Conservation (phyloP, 1,140 invertebrate species). For the Apis florea region DNA sequence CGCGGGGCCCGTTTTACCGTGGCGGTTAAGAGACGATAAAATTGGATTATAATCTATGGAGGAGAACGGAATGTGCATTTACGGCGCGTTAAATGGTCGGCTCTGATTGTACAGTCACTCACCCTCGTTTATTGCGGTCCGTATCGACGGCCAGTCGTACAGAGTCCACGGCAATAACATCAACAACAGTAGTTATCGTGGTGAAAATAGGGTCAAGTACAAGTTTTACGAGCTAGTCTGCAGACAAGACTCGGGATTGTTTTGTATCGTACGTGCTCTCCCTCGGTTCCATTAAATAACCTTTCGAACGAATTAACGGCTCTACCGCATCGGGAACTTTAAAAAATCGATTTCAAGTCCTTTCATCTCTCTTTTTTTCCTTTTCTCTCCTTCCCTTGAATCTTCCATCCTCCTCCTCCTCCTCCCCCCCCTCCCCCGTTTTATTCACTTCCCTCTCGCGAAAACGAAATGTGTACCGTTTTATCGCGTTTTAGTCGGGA, state of each 20-base stretch:
- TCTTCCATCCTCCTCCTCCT: background rate
- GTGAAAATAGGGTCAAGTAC: slow-evolving; percentile 50
- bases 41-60: slow-evolving; percentile 44
- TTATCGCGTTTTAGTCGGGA: slow-evolving; percentile 5
- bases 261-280: background rate
- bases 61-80: slow-evolving; percentile 29
- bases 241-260: background rate
- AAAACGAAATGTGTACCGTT: background rate
- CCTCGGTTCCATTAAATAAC: background rate
- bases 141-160: slow-evolving; percentile 25
- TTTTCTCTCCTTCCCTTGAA: no score
- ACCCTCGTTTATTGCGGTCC: slow-evolving; percentile 42
- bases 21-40: slow-evolving; percentile 43
- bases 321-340: no score
- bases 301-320: background rate
- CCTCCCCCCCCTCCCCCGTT: background rate
- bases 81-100: slow-evolving; percentile 26
- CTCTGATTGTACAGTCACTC: slow-evolving; percentile 30
- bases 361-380: no score
- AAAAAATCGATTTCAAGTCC: no score
- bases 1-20: background rate
- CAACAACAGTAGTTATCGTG: slow-evolving; percentile 38
- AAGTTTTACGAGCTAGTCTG: slow-evolving; percentile 36
- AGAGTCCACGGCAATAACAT: slow-evolving; percentile 44
- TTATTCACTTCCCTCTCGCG: background rate